Conservation (phyloP, 2,113 vertebrate genomes). For the Sinocyclocheilus anophthalmus region DNA sequence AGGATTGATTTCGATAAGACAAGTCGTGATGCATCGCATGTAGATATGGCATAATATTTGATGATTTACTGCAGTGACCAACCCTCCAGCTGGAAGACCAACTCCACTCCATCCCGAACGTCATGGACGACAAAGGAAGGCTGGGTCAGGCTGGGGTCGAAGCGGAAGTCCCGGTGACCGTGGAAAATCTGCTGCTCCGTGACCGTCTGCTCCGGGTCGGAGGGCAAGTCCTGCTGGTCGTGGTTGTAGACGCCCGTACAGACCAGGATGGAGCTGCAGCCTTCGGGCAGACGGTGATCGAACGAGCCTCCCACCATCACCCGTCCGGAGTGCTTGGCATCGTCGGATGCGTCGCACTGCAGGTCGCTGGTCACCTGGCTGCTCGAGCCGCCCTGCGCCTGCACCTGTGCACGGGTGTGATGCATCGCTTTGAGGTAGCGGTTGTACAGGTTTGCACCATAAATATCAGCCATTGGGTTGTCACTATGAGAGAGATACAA, state of each 20-base stretch:
- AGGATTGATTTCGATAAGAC: background rate
- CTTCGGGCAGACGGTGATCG: constrained; percentile 67
- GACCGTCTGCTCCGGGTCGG: constrained; percentile 43
- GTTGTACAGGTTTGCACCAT: constrained; percentile 95
- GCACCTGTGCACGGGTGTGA: constrained; percentile 55
- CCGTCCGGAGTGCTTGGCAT: constrained; percentile 27
- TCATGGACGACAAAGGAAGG: constrained; percentile 84
- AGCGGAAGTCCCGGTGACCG: constrained; percentile 89
- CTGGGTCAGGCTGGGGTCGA: constrained; percentile 81
- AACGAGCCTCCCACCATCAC: constrained; percentile 41
- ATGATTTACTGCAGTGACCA: constrained; percentile 72
- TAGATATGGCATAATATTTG: background rate
- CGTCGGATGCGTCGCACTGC: constrained; percentile 39
- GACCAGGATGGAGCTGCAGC: constrained; percentile 87
- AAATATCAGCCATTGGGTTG: constrained; percentile 95
- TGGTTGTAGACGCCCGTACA: constrained; percentile 88
- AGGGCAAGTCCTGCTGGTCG: constrained; percentile 62
- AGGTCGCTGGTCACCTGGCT: constrained; percentile 33
- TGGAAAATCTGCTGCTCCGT: constrained; percentile 81
- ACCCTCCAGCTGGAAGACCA: constrained; percentile 84
- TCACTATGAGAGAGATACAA: constrained; percentile 74
- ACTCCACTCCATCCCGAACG: constrained; percentile 85
- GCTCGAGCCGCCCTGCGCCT: constrained; percentile 57
- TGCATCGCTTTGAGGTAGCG: constrained; percentile 79
- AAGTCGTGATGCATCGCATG: background rate